Conservation (phyloP, 2,888 invertebrate genomes). For the Ctenicera cuprea region DNA sequence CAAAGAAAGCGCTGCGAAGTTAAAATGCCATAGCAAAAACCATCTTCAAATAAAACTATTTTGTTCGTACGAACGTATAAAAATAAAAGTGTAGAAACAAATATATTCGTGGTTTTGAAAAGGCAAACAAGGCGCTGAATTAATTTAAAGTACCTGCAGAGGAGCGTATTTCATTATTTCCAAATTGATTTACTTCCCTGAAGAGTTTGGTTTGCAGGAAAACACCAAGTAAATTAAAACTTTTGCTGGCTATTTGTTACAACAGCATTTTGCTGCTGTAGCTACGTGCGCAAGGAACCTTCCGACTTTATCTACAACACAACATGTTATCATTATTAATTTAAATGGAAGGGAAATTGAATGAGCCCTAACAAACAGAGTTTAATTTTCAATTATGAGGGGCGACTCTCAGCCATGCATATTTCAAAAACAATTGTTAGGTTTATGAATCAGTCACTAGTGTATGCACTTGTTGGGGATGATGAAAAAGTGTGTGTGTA, state of each 20-base stretch:
- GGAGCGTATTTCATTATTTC: conserved; percentile 34
- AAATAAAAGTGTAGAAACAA: conserved; percentile 32
- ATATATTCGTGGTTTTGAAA: conserved; percentile 40
- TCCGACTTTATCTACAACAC: conserved; percentile 27
- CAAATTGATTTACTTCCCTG: conserved; percentile 32
- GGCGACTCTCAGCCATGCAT: conserved; percentile 42
- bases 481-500: background rate
- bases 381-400: conserved; percentile 47
- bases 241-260: conserved; percentile 28
- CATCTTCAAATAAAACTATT: too few species aligned
- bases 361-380: conserved; percentile 39
- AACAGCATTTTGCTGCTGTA: background rate
- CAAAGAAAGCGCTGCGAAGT: too few species aligned
- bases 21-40: too few species aligned
- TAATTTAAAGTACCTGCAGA: conserved; percentile 36
- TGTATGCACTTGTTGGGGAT: conserved; percentile 1
- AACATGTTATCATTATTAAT: conserved; percentile 46
- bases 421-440: conserved; percentile 42
- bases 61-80: too few species aligned
- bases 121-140: conserved; percentile 37
- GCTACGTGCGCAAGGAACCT: conserved; percentile 12
- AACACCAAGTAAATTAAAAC: conserved; percentile 40
- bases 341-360: conserved; percentile 39
- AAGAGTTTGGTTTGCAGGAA: conserved; percentile 29
- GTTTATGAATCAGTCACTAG: conserved; percentile 41